Evolutionary conservation across 2,797 vertebrate genomes (phyloP), one percentile per base, ranked within the genome.

Genomic region (Poeciliopsis paucimaculata): DNA sequence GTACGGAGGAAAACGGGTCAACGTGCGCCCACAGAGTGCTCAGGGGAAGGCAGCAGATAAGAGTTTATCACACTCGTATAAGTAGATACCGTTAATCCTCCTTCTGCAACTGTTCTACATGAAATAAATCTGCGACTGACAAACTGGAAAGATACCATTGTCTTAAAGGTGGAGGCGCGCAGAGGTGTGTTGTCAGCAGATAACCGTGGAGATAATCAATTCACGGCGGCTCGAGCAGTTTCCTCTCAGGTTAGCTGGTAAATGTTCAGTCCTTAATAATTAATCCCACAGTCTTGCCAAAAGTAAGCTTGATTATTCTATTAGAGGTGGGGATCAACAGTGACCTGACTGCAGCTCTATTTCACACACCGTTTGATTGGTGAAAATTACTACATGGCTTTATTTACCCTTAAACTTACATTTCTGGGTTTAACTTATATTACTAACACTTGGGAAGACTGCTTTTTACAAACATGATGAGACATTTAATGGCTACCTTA

Each of bases 31-130:
- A 87, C 86, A 73, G 86, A 90, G 89, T 71, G 91, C 91, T 92
- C 84, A 31, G 86, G 93, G 91, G 91, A 92, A 88, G 78, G 79
- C 82, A 75, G 88, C 78, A 93, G 94, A 94, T 95, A 93, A 93
- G 88, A 92, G 87, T 93, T 93, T 94, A 95, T 95, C 95, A 89
- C 88, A 82, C 79, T 92, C 88, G 86, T 89, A 92, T 90, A 90
- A 94, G 87, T 82, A 92, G 91, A 94, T 95, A 93, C 77, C n/a
- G 87, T 93, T 95, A 95, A 95, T 95, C 95, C 91, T 87, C 83
- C 89, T 90, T 86, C 86, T 93, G 90, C 85, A 86, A 90, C 87
- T 88, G 90, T 88, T 90, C 85, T 85, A 93, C 93, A 93, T 90
- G 83, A 87, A 93, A 92, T 84, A 86, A 84, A 93, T 93, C 90